Base-by-base conservation (phyloP, 92 coral and sea anemone genomes). In the Muricea muricata region DNA sequence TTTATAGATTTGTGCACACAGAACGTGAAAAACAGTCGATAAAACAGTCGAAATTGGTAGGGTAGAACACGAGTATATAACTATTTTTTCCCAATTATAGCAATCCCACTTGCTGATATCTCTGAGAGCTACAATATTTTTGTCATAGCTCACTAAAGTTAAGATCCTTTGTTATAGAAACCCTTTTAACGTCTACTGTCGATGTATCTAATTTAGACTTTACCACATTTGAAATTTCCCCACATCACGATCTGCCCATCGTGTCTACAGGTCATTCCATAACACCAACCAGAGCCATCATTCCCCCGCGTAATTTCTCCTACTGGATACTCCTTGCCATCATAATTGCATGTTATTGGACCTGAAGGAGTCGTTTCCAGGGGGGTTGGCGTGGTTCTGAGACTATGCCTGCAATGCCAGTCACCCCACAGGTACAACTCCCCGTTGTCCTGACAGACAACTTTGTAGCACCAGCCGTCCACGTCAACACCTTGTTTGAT, bases 301-400 rank as follows among this genome's bases (percentile, higher is more conserved):
- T 24, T 17, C 35, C 80, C 80, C 60, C 80, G 63, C 42, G 65
- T 75, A 11, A 75, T 75, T 28, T 75, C 80, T 13, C 80, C 80
- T 0, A 75, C 65, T 13, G 80, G 80, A 57, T 75, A 75, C 1
- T 48, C 20, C 37, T 28, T 48, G 28, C 42, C 65, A 39, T 47
- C 31, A 15, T 75, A 75, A 48, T 21, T 21, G 80, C 80, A 75
- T 47, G 23, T 12, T 13, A 41, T 17, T 15, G 60, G 58, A 21
- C 32, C 34, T 48, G 79, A 24, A 2, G 65, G 34, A 25, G 80
- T 73, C 21, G 79, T 39, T 13, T 20, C 32, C 34, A 50, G 79
- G 55, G 79, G 79, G 31, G 79, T 0, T 73, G 79, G 42, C 32
- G 56, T 73, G 33, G 34, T 42, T 12, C 60, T 15, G 23, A n/a